Conservation (phyloP, 2,113 vertebrate species). For the Callipepla californica region DNA sequence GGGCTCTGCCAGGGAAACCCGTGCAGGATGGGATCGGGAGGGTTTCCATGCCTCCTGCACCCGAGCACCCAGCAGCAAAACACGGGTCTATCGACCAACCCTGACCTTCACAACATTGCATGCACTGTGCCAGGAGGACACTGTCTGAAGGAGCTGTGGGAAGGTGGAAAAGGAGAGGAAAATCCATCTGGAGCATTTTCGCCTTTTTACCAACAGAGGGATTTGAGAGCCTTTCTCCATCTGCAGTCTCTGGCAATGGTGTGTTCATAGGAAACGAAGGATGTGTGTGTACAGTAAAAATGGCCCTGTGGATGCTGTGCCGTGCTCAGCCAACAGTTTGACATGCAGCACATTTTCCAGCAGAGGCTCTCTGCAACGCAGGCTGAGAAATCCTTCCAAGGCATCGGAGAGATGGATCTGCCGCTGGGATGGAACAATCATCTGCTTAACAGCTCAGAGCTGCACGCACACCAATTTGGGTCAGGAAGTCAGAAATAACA, state of each 20-base stretch:
- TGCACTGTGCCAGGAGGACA: accelerated
- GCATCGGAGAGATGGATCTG: constrained; percentile 14
- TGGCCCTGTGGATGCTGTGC: constrained; percentile 37
- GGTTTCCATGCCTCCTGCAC: accelerated
- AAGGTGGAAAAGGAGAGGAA: background rate
- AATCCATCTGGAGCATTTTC: constrained; percentile 62
- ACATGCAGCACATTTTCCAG: background rate
- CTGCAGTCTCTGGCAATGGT: background rate
- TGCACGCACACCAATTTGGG: background rate
- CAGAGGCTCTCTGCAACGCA: background rate
- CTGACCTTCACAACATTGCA: background rate
- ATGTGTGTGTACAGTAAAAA: background rate
- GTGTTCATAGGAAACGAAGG: background rate
- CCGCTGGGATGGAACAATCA: background rate
- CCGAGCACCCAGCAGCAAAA: accelerated
- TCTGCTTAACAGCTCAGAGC: constrained; percentile 58
- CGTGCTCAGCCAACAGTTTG: background rate
- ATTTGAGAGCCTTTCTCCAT: constrained; percentile 69
- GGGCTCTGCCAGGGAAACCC: background rate
- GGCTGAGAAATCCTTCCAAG: constrained; percentile 21
- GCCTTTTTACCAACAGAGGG: constrained; percentile 72
- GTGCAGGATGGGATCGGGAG: background rate
- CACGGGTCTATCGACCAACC: accelerated
- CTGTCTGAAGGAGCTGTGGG: background rate
- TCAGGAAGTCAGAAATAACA: constrained; percentile 58